These are phyloP conservation scores for Drosophila gunungcola DNA, from an alignment of 1,140 invertebrate genomes.

Conservation along the genomic window DNA sequence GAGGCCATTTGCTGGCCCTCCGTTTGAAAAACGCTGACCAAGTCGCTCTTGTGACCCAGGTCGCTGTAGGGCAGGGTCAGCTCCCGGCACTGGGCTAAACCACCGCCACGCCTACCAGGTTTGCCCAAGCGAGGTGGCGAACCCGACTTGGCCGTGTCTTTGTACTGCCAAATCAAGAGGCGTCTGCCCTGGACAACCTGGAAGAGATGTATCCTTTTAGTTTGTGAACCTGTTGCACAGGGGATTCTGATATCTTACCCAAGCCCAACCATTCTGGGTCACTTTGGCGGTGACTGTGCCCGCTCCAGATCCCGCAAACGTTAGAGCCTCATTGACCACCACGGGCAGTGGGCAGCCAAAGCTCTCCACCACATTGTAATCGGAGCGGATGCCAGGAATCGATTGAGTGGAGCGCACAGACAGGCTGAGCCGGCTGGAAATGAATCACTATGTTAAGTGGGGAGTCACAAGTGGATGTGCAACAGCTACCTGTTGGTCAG, in stretches of 20 bases:
- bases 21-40: constrained; percentile 92
- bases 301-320: constrained; percentile 88
- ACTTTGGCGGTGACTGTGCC: constrained; percentile 88
- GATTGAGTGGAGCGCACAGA: constrained; percentile 88
- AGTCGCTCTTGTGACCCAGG: constrained; percentile 94
- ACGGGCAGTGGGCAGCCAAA: constrained; percentile 93
- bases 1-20: constrained; percentile 91
- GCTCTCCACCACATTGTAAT: constrained; percentile 89
- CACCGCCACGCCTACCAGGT: constrained; percentile 75
- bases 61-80: constrained; percentile 95
- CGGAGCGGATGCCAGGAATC: constrained; percentile 89
- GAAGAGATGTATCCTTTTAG: constrained; percentile 9
- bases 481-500: constrained; percentile 55
- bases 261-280: constrained; percentile 89
- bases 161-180: constrained; percentile 95
- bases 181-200: constrained; percentile 95
- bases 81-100: constrained; percentile 89
- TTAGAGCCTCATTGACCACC: constrained; percentile 94
- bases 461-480: too few relatives aligned
- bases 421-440: constrained; percentile 86
- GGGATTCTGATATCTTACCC: constrained; percentile 85
- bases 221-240: neutral
- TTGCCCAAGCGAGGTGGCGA: constrained; percentile 59
- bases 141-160: constrained; percentile 77
- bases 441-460: neutral